phyloP scores from a whole-genome alignment of 2,797 vertebrate genomes.

The Manis crassicaudata region DNA sequence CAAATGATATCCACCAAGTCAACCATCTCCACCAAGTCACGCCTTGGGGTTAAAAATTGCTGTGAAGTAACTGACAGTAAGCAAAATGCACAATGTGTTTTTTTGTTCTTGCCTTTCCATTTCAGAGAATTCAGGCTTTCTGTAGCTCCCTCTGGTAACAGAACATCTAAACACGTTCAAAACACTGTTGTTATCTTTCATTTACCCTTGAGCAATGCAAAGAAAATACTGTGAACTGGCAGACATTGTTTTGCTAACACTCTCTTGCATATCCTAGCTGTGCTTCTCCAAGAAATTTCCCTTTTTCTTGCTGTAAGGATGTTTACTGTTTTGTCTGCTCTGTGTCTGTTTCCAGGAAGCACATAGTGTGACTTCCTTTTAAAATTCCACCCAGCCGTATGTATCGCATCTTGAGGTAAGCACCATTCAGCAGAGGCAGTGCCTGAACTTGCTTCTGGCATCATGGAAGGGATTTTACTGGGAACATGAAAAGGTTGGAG shows the following conservation, averaged over 20 bases:
- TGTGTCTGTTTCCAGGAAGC: slow-evolving; percentile 34
- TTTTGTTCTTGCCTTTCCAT: slow-evolving; percentile 70
- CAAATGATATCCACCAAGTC: background rate
- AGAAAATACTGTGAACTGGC: slow-evolving; percentile 79
- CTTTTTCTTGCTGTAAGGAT: slow-evolving; percentile 57
- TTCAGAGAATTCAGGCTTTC: slow-evolving; percentile 77
- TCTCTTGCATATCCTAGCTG: slow-evolving; percentile 67
- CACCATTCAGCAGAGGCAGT: background rate
- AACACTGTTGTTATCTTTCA: slow-evolving; percentile 77
- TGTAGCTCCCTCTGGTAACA: slow-evolving; percentile 78
- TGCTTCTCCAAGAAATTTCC: slow-evolving; percentile 68
- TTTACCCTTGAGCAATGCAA: slow-evolving; percentile 82
- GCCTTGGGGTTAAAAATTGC: slow-evolving; percentile 51
- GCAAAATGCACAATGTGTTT: slow-evolving; percentile 4
- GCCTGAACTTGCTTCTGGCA: background rate
- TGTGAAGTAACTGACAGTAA: slow-evolving; percentile 47
- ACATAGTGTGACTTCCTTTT: slow-evolving; percentile 26
- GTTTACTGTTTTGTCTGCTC: slow-evolving; percentile 37
- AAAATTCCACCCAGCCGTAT: background rate
- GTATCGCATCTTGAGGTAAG: background rate
- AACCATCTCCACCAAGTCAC: background rate
- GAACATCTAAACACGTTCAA: slow-evolving; percentile 75
- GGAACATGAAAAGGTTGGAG: background rate
- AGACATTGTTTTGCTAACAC: slow-evolving; percentile 79
- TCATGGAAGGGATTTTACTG: slow-evolving; percentile 4